Evolutionary conservation across 2,888 invertebrate genomes (phyloP), one percentile per base, ranked within the genome.

Genomic region (Xestia sexstrigata): DNA sequence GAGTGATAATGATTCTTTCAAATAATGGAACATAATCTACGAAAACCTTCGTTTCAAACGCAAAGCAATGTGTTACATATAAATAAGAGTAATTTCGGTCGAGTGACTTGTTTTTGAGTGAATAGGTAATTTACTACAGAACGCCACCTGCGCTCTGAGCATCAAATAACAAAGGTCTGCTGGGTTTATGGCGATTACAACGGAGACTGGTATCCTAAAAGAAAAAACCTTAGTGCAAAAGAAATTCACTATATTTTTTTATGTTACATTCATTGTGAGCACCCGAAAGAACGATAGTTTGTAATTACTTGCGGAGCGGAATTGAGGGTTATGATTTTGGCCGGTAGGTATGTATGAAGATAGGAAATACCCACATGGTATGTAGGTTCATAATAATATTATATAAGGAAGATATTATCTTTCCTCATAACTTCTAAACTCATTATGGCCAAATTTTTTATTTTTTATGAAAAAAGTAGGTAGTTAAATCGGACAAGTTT

Each of bases 101-200:
- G 74, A 84, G 84, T 86, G 79, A 88, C 85, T 87, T 88, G 82
- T 88, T 89, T 88, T 89, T 87, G 88, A 89, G 88, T 83, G 82
- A 89, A 89, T 89, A 87, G 86, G 87, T 90, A 88, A 90, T 90
- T 87, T 90, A 83, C 81, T 78, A 83, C 84, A 84, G 76, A 83
- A 85, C 83, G 73, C 83, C 90, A 90, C 88, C 90, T 90, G 90
- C 84, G 85, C 84, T 80, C 83, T 67, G 71, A 79, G 76, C 84
- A 87, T 86, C 81, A 76, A 85, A 81, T 82, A 86, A 87, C 81
- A 85, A 76, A 86, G 87, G 87, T 88, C 84, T 83, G 73, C 65
- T 79, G 84, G 84, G 78, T 87, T 88, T 85, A 87, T 88, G 78
- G 75, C 82, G 82, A 85, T 55, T 55, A 84, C 87, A 78, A 78